Percentiles rank a stretch among this genome's conserved stretches.
Conservation (phyloP, 2,888 invertebrate species). For the Sericinus montela region DNA sequence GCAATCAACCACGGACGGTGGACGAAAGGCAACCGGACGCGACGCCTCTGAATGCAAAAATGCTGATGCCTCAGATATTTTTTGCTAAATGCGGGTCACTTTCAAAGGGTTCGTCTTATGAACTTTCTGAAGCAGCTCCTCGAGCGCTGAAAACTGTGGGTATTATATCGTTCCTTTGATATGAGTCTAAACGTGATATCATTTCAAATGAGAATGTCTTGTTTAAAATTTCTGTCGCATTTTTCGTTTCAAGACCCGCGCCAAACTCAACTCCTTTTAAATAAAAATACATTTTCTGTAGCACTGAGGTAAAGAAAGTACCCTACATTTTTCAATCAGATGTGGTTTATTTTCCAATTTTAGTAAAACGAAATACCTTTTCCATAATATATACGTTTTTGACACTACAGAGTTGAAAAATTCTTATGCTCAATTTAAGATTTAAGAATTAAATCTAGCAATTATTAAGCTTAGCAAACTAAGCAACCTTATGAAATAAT, state of each 20-base stretch:
- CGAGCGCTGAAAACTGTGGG: constrained; percentile 46
- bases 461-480: too few species aligned
- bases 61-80: too few species aligned
- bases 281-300: constrained; percentile 5
- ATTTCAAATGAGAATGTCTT: constrained; percentile 50
- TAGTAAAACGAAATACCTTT: too few species aligned
- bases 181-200: constrained; percentile 67
- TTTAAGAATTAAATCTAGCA: too few species aligned
- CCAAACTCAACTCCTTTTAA: background rate
- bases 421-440: too few species aligned
- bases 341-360: too few species aligned
- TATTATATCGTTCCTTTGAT: constrained; percentile 70
- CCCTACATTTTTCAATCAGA: too few species aligned
- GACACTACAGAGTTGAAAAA: too few species aligned
- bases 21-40: constrained; percentile 57
- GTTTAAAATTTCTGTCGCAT: constrained; percentile 16
- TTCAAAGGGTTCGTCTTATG: constrained; percentile 69
- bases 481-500: too few species aligned
- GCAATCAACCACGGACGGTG: constrained; percentile 60
- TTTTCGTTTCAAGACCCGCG: background rate
- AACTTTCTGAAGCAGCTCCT: constrained; percentile 57
- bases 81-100: constrained; percentile 65
- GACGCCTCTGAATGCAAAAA: constrained; percentile 73
- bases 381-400: too few species aligned
- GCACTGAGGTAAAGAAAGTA: too few species aligned